Conservation (phyloP, 2,888 invertebrate species). For the Caenorhabditis sinica region DNA sequence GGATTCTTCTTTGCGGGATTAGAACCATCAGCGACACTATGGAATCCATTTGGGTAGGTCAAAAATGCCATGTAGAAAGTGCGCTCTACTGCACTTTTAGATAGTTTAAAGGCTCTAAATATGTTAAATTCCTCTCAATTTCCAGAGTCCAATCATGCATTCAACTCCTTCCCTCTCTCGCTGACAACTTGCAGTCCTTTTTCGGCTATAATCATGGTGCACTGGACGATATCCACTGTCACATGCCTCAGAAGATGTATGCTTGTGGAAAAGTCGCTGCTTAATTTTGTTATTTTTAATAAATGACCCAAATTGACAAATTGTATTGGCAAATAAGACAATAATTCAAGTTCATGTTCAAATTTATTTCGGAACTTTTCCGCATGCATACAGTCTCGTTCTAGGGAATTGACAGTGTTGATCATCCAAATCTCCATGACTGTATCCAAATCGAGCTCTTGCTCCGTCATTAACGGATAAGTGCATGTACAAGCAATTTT, state of each 20-base stretch:
- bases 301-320: too few species aligned
- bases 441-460: background rate
- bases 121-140: background rate
- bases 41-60: background rate
- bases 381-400: conserved; percentile 5
- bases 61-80: background rate
- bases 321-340: too few species aligned
- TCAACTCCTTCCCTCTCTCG: background rate
- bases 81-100: too few species aligned
- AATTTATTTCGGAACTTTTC: too few species aligned
- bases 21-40: background rate
- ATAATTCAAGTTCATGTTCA: too few species aligned
- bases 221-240: conserved; percentile 14
- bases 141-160: conserved; percentile 5
- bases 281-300: too few species aligned
- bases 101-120: too few species aligned
- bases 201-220: background rate
- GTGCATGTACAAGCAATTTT: conserved; percentile 8
- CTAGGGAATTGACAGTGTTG: background rate
- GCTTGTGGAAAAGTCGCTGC: too few species aligned
- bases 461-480: background rate
- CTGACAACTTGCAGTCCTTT: background rate
- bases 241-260: too few species aligned
- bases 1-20: background rate
- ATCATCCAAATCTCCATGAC: conserved; percentile 19